Conservation (phyloP, 2,113 vertebrate species). For the Emydura subglobosa region DNA sequence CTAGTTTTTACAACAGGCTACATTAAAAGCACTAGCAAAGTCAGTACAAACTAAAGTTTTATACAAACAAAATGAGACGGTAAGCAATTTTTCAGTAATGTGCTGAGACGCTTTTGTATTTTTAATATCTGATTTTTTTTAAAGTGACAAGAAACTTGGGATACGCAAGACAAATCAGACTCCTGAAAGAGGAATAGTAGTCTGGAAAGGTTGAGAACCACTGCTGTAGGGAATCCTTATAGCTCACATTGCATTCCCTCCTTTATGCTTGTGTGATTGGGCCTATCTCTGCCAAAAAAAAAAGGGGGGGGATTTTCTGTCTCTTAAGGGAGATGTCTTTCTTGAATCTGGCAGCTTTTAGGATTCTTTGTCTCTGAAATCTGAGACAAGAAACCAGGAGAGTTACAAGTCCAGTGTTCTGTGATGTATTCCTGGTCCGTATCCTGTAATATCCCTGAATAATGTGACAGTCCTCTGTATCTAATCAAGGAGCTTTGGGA, state of each 20-base stretch:
- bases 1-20: too few species aligned
- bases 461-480: background rate
- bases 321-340: background rate
- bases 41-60: too few species aligned
- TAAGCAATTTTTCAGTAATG: too few species aligned
- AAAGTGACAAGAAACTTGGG: too few species aligned
- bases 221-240: background rate
- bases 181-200: too few species aligned
- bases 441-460: rapidly evolving
- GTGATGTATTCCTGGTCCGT: background rate
- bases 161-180: too few species aligned
- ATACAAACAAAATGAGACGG: too few species aligned
- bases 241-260: background rate
- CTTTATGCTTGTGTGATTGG: background rate
- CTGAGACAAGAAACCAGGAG: background rate
- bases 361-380: constrained; percentile 14
- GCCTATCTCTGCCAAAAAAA: background rate
- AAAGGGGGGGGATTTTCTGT: background rate
- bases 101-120: too few species aligned
- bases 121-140: too few species aligned
- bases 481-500: background rate
- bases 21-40: too few species aligned
- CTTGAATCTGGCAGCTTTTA: background rate
- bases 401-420: background rate
- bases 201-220: too few species aligned